Base-by-base conservation (phyloP, 2,888 invertebrate genomes). In the Pyrgus malvae region DNA sequence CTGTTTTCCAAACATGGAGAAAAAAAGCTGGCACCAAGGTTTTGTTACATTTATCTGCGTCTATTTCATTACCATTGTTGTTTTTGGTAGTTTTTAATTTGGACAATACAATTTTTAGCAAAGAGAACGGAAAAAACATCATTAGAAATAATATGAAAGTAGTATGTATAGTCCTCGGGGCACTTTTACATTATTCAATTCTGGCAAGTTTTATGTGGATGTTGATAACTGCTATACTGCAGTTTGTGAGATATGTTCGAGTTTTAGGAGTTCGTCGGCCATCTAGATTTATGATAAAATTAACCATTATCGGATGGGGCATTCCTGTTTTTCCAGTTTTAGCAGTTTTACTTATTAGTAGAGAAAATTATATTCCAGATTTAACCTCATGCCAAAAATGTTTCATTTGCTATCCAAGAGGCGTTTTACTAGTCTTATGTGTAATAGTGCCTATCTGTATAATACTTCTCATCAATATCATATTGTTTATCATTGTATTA, bases 131-230 rank as follows among this genome's bases (percentile, higher is more conserved):
- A 29, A 54, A 59, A 12, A 72, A 67, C 46, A 49, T 58, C 21
- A 62, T 80, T 19, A 63, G 73, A 29, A 67, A 81, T 35, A 48
- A 74, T 48, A 76, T 67, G 66, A 71, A 66, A 63, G 68, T 61
- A 16, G 56, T 82, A 29, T 94, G 94, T 67, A 86, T 93, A 35
- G 64, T 83, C n/a, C 78, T 93, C 9, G 94, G 94, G 2, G 91
- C 92, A 5, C 63, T 92, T 3, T 74, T 94, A 31, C 94, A 94
- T 67, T 94, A 94, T 72, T 92, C 93, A 14, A 91, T 94, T 27
- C 76, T 94, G 40, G 91, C 93, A 1, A 91, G 93, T 58, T 95
- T 95, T 67, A 91, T 91, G 66, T 95, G 94, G 95, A 94, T 94
- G 94, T 75, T 94, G 16, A 92, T 94, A 51, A 93, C 94, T 51